phyloP scores from a whole-genome alignment of 2,888 invertebrate genomes.

The Spilosoma lubricipeda region DNA sequence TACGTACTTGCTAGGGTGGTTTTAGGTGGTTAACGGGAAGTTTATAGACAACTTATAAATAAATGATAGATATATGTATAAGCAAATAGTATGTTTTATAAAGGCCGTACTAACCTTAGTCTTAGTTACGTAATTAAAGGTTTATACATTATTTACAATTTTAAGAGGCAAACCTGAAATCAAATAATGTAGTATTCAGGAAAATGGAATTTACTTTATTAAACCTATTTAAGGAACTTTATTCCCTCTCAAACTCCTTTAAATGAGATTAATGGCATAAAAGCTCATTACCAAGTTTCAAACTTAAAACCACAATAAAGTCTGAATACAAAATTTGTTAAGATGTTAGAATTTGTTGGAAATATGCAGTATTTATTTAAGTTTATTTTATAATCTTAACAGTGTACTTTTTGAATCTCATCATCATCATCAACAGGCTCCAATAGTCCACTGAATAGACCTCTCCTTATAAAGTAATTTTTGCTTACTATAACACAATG shows the following conservation, averaged over 20 bases:
- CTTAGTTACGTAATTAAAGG: too few species aligned
- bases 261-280: background rate
- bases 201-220: background rate
- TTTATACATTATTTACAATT: too few species aligned
- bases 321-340: background rate
- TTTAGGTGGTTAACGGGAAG: background rate
- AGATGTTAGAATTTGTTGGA: background rate
- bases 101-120: too few species aligned
- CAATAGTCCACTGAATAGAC: too few species aligned
- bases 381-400: background rate
- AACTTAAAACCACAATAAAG: background rate
- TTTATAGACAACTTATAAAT: background rate
- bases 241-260: background rate
- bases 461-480: too few species aligned
- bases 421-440: too few species aligned
- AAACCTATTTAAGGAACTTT: background rate
- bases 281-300: background rate
- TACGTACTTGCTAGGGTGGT: background rate
- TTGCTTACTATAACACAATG: too few species aligned
- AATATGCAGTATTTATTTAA: background rate
- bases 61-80: too few species aligned
- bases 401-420: background rate
- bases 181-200: background rate
- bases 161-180: background rate
- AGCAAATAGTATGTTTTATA: too few species aligned